A percentile compares a stretch with the other conserved stretches of the same genome.
These are phyloP conservation scores for Drosophila subquinaria DNA, from an alignment of 2,888 invertebrate genomes.

Conservation along the genomic window DNA sequence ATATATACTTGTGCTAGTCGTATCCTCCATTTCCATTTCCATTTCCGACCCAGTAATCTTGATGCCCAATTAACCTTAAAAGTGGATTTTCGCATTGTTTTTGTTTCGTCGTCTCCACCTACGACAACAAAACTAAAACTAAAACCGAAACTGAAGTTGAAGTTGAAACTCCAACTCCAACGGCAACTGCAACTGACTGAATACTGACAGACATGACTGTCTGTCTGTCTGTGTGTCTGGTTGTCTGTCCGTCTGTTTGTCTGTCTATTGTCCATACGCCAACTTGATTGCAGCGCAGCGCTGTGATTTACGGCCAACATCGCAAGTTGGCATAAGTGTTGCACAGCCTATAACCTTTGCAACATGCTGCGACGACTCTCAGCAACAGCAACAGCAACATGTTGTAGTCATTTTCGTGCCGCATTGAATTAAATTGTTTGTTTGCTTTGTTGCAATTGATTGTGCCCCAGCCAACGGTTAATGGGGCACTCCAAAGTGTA, in stretches of 20 bases:
- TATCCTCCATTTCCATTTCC: conserved; percentile 78
- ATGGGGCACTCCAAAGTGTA: conserved; percentile 63
- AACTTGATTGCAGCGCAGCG: conserved; percentile 61
- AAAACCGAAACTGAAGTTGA: conserved; percentile 19
- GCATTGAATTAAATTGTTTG: conserved; percentile 85
- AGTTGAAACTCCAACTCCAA: conserved; percentile 25
- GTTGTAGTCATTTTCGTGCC: conserved; percentile 72
- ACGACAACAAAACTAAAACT: conserved; percentile 29
- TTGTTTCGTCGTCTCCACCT: conserved; percentile 48
- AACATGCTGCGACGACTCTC: conserved; percentile 62
- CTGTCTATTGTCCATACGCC: conserved; percentile 51
- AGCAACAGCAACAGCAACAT: conserved; percentile 57
- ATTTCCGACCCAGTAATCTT: conserved; percentile 86
- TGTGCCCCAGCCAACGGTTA: conserved; percentile 76
- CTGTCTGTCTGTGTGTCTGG: conserved; percentile 32
- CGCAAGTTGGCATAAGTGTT: conserved; percentile 84
- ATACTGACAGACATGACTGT: conserved; percentile 69
- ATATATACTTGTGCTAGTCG: conserved; percentile 24
- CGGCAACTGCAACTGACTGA: conserved; percentile 51
- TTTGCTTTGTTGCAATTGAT: conserved; percentile 83
- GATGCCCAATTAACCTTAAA: conserved; percentile 86
- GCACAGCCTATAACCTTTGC: conserved; percentile 83
- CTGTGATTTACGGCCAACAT: conserved; percentile 83
- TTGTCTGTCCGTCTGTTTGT: conserved; percentile 30
- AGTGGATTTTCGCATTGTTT: conserved; percentile 82